Percentiles rank a stretch among this genome's conserved stretches.
These are phyloP conservation scores for Ecdyonurus torrentis DNA, from an alignment of 2,888 invertebrate genomes.

Conservation along the genomic window DNA sequence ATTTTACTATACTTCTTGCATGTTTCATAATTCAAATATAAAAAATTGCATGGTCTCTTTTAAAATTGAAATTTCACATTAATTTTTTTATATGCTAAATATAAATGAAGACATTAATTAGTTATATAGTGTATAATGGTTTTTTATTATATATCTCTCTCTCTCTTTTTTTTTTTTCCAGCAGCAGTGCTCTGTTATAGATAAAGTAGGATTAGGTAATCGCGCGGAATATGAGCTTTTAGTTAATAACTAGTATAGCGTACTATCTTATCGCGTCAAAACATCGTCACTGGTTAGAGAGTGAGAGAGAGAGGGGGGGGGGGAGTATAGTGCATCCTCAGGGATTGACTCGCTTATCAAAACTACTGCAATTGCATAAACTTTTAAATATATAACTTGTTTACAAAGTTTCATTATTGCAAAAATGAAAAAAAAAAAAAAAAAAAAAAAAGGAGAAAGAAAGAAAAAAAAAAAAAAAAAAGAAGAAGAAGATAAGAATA, in stretches of 20 bases:
- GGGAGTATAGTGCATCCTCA: slow-evolving; percentile 10
- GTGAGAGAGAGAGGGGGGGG: background rate
- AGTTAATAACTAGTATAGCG: background rate
- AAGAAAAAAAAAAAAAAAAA: no score
- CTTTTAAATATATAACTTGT: background rate
- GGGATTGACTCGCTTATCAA: slow-evolving; percentile 6
- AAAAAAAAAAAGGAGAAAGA: no score
- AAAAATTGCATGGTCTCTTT: no score
- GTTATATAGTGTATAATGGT: no score
- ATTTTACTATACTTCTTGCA: no score
- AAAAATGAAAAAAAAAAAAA: no score
- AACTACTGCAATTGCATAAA: background rate
- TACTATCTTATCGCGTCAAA: background rate
- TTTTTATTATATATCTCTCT: no score
- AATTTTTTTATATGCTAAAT: no score
- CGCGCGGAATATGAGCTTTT: background rate
- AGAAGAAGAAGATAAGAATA: background rate
- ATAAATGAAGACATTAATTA: no score
- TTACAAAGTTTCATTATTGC: background rate
- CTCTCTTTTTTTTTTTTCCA: no score
- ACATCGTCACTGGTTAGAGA: background rate
- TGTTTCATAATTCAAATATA: no score
- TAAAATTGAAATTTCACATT: no score
- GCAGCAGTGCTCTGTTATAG: background rate
- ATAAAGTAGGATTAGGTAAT: background rate